These are phyloP conservation scores for Megastigmus dorsalis DNA, from an alignment of 2,888 invertebrate species.

Conservation along the genomic window DNA sequence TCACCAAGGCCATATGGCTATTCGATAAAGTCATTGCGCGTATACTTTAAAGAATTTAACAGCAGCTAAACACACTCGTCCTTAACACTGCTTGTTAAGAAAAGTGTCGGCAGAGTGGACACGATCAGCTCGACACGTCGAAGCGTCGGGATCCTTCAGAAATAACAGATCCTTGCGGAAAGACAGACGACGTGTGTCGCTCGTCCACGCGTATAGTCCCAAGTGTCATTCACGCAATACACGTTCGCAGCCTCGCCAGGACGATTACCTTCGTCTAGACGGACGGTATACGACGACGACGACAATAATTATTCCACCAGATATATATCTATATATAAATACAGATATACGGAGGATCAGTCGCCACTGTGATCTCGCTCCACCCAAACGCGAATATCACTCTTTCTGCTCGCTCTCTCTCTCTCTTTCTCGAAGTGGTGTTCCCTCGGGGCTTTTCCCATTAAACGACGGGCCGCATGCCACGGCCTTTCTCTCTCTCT, in stretches of 20 bases:
- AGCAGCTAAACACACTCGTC: not conserved
- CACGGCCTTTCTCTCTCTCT: not conserved
- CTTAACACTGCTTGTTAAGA: not conserved
- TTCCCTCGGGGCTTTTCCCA: constrained; percentile 13
- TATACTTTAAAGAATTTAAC: too few species aligned
- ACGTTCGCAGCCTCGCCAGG: not conserved
- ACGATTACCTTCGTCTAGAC: constrained; percentile 10
- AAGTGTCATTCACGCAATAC: constrained; percentile 20
- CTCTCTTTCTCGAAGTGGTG: not conserved
- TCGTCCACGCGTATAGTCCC: not conserved
- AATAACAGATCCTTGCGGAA: constrained; percentile 23
- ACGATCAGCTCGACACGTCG: not conserved
- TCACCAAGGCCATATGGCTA: too few species aligned
- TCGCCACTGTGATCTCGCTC: too few species aligned
- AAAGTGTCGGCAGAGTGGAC: not conserved
- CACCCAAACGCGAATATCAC: too few species aligned
- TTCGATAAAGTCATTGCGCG: too few species aligned
- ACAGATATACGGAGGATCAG: too few species aligned
- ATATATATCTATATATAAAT: too few species aligned
- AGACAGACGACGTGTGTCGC: not conserved
- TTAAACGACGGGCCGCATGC: constrained; percentile 15
- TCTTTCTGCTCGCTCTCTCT: too few species aligned
- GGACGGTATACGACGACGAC: too few species aligned
- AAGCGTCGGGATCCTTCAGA: constrained; percentile 11
- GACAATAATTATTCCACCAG: too few species aligned